These are phyloP conservation scores for Trisateles emortualis DNA, from an alignment of 2,888 invertebrate species.

Conservation along the genomic window DNA sequence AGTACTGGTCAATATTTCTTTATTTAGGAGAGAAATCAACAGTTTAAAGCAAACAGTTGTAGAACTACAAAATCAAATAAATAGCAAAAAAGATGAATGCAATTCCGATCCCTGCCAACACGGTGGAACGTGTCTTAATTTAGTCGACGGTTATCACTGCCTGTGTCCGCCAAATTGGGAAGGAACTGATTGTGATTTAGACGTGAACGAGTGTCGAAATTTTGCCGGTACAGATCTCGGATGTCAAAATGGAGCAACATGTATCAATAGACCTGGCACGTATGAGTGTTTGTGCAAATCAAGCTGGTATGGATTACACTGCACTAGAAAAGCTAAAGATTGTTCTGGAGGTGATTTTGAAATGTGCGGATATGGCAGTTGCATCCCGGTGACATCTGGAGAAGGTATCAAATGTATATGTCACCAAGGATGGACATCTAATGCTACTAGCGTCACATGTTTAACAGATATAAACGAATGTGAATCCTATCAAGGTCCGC, in stretches of 20 bases:
- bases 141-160: conserved; percentile 91
- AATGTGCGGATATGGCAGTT: conserved; percentile 96
- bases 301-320: conserved; percentile 94
- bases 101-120: conserved; percentile 92
- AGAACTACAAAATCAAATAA: conserved; percentile 74
- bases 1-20: conserved; percentile 56
- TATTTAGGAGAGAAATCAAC: conserved; percentile 60
- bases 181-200: conserved; percentile 88
- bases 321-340: conserved; percentile 90
- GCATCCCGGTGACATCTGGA: conserved; percentile 88
- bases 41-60: conserved; percentile 71
- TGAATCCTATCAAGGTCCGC: conserved; percentile 84
- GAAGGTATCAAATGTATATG: conserved; percentile 93
- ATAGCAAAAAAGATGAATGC: conserved; percentile 88
- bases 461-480: conserved; percentile 96
- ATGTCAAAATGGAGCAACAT: conserved; percentile 96
- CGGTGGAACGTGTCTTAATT: conserved; percentile 93
- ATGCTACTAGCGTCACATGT: conserved; percentile 90
- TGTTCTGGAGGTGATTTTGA: conserved; percentile 91
- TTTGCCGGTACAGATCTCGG: conserved; percentile 94
- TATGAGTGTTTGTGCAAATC: conserved; percentile 93
- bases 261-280: conserved; percentile 92
- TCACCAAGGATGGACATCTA: conserved; percentile 95
- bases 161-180: conserved; percentile 93
- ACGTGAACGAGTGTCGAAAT: conserved; percentile 95